These are phyloP conservation scores for Graphium colonna DNA, from an alignment of 2,888 invertebrate genomes.

Conservation along the genomic window DNA sequence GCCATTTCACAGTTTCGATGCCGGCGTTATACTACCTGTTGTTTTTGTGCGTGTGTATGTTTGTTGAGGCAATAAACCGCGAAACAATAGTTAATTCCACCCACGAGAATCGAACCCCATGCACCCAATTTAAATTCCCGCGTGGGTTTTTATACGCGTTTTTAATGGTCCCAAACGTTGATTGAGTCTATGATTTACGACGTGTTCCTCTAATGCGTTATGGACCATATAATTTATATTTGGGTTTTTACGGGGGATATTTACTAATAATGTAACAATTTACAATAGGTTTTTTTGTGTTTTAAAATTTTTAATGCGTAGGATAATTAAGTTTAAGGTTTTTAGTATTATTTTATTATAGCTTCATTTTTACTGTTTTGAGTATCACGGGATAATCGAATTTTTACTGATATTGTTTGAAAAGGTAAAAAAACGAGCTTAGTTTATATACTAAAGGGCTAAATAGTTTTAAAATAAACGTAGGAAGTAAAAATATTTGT, in stretches of 20 bases:
- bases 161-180: constrained; percentile 44
- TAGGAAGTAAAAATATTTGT: no score
- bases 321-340: no score
- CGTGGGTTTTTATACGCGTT: constrained; percentile 47
- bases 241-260: background rate
- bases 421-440: no score
- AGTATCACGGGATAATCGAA: no score
- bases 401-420: no score
- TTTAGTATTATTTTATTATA: no score
- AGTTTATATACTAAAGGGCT: no score
- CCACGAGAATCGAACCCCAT: constrained; percentile 49
- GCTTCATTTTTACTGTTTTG: no score
- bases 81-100: constrained; percentile 67
- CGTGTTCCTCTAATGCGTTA: constrained; percentile 33
- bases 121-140: constrained; percentile 63
- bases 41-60: constrained; percentile 67
- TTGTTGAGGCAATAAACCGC: constrained; percentile 64
- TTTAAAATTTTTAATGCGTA: no score
- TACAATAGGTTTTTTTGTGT: no score
- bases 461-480: no score
- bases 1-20: constrained; percentile 1
- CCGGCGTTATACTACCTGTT: constrained; percentile 53
- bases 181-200: constrained; percentile 60
- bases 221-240: constrained; percentile 11
- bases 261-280: no score